Conservation (phyloP, 2,797 vertebrate genomes). For the Phalanger gymnotis region DNA sequence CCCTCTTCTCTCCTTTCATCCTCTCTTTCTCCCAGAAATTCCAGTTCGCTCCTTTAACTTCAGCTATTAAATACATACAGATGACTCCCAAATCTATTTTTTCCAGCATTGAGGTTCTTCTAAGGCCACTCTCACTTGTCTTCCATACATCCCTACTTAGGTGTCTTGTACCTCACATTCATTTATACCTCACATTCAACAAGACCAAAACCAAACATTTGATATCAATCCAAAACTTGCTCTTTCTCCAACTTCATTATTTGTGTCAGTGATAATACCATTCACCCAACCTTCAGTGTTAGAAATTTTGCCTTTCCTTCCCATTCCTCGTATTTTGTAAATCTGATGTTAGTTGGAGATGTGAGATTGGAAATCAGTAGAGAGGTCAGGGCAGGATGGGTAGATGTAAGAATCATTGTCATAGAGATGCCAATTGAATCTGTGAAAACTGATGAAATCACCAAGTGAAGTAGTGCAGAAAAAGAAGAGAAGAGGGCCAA, state of each 20-base stretch:
- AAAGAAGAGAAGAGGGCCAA: no score
- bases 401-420: no score
- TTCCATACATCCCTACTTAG: background rate
- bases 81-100: background rate
- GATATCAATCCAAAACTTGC: background rate
- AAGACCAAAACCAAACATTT: background rate
- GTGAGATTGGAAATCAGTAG: no score
- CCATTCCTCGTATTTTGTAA: background rate
- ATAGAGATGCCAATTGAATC: no score
- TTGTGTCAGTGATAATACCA: background rate
- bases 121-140: background rate
- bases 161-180: no score
- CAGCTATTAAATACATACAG: no score
- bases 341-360: background rate
- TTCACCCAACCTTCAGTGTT: background rate
- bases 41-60: no score
- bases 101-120: background rate
- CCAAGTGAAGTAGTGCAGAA: no score
- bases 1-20: no score
- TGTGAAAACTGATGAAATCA: no score
- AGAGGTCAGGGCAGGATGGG: no score
- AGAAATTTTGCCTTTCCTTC: background rate
- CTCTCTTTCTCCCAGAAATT: no score
- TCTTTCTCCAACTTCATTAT: background rate
- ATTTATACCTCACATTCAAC: background rate